These are phyloP conservation scores for Dendropsophus ebraccatus DNA, from an alignment of 2,113 vertebrate species.

Conservation along the genomic window DNA sequence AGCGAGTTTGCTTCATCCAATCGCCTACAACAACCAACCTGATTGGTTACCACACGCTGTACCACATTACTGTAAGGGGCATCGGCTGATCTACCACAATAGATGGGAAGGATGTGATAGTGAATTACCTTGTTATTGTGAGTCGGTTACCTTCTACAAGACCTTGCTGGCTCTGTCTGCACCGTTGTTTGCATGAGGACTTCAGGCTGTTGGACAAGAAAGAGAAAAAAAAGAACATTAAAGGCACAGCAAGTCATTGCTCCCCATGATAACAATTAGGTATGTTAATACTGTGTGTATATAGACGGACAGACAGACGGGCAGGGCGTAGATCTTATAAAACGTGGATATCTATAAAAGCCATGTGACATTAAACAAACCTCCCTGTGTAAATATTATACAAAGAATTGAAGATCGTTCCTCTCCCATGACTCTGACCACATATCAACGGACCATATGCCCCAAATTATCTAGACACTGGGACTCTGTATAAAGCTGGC, in stretches of 20 bases:
- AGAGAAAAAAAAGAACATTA: background rate
- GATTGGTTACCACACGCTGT: too few species aligned
- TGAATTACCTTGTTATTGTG: conserved; percentile 21
- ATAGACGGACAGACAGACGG: background rate
- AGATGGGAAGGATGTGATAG: too few species aligned
- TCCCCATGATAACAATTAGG: background rate
- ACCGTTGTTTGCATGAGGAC: conserved; percentile 54
- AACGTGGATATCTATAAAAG: conserved; percentile 35
- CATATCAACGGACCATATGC: conserved; percentile 1
- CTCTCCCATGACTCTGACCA: conserved; percentile 39
- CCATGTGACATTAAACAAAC: conserved; percentile 58
- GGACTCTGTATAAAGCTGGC: background rate
- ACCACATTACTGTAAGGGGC: too few species aligned
- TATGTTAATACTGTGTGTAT: background rate
- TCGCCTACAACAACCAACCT: too few species aligned
- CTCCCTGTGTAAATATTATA: conserved; percentile 52
- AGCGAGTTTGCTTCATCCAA: too few species aligned
- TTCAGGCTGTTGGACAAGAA: conserved; percentile 33
- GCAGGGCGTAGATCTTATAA: conserved; percentile 46
- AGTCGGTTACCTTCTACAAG: conserved; percentile 45
- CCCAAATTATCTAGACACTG: conserved; percentile 29
- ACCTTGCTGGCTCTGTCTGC: conserved; percentile 55
- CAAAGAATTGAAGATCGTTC: conserved; percentile 31
- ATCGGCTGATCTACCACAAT: too few species aligned
- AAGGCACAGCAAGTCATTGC: background rate